phyloP scores from a whole-genome alignment of 1,140 invertebrate species.

The Nephotettix cincticeps region DNA sequence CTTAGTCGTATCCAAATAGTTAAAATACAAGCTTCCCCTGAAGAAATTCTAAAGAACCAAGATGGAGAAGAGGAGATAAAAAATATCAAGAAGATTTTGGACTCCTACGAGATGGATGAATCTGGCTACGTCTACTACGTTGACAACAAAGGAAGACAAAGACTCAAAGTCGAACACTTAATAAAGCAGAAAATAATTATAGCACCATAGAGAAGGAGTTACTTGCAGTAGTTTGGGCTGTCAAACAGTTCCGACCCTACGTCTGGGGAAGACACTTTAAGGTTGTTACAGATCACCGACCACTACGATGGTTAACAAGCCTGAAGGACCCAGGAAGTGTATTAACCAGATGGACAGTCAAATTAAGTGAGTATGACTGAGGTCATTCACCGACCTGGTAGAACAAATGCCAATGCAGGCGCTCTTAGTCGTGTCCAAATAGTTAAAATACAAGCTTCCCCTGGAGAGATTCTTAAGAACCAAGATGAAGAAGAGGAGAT shows the following conservation, averaged over 20 bases:
- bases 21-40: background rate
- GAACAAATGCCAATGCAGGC: slow-evolving; percentile 44
- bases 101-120: background rate
- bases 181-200: slow-evolving; percentile 48
- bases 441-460: background rate
- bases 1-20: slow-evolving; percentile 36
- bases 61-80: background rate
- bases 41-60: background rate
- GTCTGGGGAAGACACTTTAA: slow-evolving; percentile 52
- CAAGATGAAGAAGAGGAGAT: background rate
- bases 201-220: slow-evolving; percentile 47
- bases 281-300: slow-evolving; percentile 54
- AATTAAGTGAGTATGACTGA: slow-evolving; percentile 51
- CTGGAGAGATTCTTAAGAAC: background rate
- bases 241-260: slow-evolving; percentile 51
- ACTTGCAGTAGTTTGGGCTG: slow-evolving; percentile 47
- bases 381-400: slow-evolving; percentile 48
- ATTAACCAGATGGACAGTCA: slow-evolving; percentile 53
- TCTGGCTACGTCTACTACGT: background rate
- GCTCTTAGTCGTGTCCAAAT: slow-evolving; percentile 38
- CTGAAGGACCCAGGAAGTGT: slow-evolving; percentile 50
- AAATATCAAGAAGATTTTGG: slow-evolving; percentile 3
- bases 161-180: slow-evolving; percentile 42
- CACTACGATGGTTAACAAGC: slow-evolving; percentile 50
- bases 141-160: background rate